phyloP scores from a whole-genome alignment of 2,888 invertebrate species.

The Eupithecia exiguata region DNA sequence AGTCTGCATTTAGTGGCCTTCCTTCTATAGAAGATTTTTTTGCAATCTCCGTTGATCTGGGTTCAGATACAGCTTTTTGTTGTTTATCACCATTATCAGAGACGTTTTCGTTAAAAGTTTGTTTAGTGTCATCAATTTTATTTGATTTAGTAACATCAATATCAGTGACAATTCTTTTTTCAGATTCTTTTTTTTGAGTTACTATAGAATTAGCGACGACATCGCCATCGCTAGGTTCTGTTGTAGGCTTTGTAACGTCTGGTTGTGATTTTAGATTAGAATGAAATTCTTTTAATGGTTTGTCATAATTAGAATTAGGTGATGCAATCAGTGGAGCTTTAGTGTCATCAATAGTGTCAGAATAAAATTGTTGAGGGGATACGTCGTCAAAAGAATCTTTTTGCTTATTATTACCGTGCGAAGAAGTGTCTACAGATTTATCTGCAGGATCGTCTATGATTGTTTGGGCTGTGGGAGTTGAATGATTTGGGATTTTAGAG shows the following conservation, averaged over 20 bases:
- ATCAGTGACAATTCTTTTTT: neutral
- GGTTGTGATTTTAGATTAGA: neutral
- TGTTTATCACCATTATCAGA: neutral
- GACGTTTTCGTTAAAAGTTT: neutral
- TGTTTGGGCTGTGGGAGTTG: neutral
- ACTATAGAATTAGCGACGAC: neutral
- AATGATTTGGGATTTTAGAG: neutral
- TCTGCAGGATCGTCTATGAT: neutral
- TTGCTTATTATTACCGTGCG: neutral
- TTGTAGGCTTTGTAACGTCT: neutral
- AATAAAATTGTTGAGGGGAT: neutral
- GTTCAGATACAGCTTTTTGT: slow-evolving; percentile 9
- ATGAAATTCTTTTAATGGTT: neutral
- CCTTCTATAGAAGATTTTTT: slow-evolving; percentile 10
- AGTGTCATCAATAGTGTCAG: neutral
- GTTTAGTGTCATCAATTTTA: neutral
- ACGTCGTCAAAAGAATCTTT: neutral
- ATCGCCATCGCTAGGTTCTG: neutral
- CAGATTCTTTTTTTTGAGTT: neutral
- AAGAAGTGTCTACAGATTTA: neutral
- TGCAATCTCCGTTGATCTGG: slow-evolving; percentile 1
- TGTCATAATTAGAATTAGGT: neutral
- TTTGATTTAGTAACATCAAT: slow-evolving; percentile 5
- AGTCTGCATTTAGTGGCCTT: slow-evolving; percentile 10
- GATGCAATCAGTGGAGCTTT: neutral